Evolutionary conservation across 1,140 invertebrate species (phyloP), one percentile per base, ranked within the genome.

Genomic region (Tenebrio molitor): DNA sequence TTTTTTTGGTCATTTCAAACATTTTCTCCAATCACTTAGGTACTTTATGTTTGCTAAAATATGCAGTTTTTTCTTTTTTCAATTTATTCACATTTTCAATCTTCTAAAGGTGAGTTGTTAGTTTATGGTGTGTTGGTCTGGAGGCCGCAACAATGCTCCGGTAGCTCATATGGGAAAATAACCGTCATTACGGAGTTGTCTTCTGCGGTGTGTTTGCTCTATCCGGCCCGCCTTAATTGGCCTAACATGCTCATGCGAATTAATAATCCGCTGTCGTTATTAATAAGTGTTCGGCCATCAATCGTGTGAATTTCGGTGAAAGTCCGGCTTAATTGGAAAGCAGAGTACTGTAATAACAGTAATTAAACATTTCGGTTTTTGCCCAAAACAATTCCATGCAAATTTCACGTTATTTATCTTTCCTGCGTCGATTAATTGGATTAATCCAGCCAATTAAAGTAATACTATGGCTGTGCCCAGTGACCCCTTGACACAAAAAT

Each of bases 231-330:
- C 17, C 46, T 53, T 23, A 53, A 53, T 39, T 39, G 36, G 7
- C n/a, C n/a, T 39, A 7, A 7, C 36, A 7, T 39, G 36, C 10
- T 33, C n/a, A 12, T 7, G n/a, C 4, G n/a, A 39, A 39, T 39
- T 39, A 53, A 53, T 53, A 53, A 21, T 53, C 19, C 19, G 17
- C 46, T 53, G 46, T 53, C 46, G 14, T 19, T 53, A 23, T n/a
- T 53, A 53, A 53, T 23, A 53, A 53, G 23, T 1, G 17, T 23
- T 23, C 21, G 16, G 15, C 23, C n/a, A 25, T 25, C 50, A 12
- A 29, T 29, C 50, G 50, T 58, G 46, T 29, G 50, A 29, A 58
- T 58, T 58, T 58, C 50, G 50, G 50, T 58, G 50, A 58, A 58
- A 58, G 50, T 29, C 7, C 21, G 17, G 17, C 23, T 58, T 58